Evolutionary conservation across 23 tunicate species (phyloP), one percentile per base, ranked within the genome.

Genomic region (Trididemnum nubilum): DNA sequence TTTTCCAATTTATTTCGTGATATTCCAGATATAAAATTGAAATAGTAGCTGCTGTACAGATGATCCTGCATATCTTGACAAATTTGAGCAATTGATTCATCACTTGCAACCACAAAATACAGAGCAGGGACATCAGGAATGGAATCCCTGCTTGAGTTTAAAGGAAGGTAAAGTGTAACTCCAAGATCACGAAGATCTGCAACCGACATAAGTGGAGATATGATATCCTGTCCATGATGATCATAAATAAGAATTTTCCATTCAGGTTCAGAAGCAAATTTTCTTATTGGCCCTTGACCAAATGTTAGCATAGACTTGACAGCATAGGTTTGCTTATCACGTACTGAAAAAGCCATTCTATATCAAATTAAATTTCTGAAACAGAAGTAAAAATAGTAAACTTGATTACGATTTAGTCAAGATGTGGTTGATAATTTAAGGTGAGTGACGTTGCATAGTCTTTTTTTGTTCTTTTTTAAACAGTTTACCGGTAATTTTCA

Each of bases 211-310:
- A 96, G 64, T 0, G 99, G 99, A 12, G 92, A 85, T 66, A 96
- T 87, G 2, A 96, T 96, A 80, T 96, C 99, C 76, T 93, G 93
- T 4, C 99, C 99, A 80, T 70, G 51, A 38, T 96, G 81, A 61
- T 96, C 99, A 79, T 96, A 96, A 31, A 96, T 87, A 15, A 96
- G 76, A 15, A 96, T 88, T 57, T 96, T 96, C 97, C 97, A 96
- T 64, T 96, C 97, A 64, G 98, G 93, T 49, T 93, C 98, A 74
- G 90, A 79, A 25, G 84, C 33, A 51, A 72, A 70, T 30, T 82
- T 83, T 75, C 52, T 52, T 24, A 87, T 80, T 27, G 85, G 51
- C 30, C 71, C 85, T 58, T 83, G 85, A 23, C 98, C 98, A 35
- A 93, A 66, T 51, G 90, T 72, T 26, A 93, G 61, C 93, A 93